Percentiles rank a stretch among this genome's conserved stretches.
Conservation (phyloP, 2,113 vertebrate species). For the Pseudopodoces humilis region DNA sequence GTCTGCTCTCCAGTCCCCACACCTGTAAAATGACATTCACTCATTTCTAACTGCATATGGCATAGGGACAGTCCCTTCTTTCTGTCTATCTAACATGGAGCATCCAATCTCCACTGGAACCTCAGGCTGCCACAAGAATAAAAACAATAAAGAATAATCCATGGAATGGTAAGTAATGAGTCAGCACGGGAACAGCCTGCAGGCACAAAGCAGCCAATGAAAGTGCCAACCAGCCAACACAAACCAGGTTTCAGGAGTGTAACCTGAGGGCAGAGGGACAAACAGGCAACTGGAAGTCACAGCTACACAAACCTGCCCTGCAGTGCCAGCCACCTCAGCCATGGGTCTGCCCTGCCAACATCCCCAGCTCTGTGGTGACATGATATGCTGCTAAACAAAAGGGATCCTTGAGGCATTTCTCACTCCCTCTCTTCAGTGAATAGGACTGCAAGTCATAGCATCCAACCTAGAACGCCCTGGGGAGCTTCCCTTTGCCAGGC, state of each 20-base stretch:
- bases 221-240: neutral
- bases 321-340: neutral
- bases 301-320: neutral
- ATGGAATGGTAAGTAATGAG: neutral
- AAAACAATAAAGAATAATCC: neutral
- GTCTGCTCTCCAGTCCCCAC: neutral
- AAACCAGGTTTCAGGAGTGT: neutral
- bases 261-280: neutral
- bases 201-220: neutral
- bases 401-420: neutral
- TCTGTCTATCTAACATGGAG: neutral
- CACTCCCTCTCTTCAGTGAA: neutral
- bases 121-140: neutral
- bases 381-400: neutral
- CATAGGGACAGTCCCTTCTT: neutral
- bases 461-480: neutral
- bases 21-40: neutral
- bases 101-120: neutral
- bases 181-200: neutral
- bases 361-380: neutral
- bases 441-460: neutral
- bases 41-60: neutral
- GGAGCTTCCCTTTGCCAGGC: neutral
- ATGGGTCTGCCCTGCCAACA: neutral
- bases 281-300: neutral